Evolutionary conservation across 2,888 invertebrate genomes (phyloP), one percentile per base, ranked within the genome.

Genomic region (Folsomia candida): DNA sequence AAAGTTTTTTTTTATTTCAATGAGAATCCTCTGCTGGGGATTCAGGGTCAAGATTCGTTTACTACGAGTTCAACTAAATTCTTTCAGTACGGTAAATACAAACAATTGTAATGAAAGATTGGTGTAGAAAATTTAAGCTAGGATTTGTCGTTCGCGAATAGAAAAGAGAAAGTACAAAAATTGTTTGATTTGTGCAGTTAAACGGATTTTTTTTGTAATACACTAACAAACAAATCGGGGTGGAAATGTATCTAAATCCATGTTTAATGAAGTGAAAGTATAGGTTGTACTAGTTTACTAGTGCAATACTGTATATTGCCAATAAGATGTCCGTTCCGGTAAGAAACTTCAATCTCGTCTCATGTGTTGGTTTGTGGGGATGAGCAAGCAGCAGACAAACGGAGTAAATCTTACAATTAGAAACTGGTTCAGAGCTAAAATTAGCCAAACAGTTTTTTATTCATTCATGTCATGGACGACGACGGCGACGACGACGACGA

Each of bases 381-480:
- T n/a, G n/a, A n/a, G n/a, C n/a, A n/a, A 57, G 27, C 28, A 47
- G 47, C 54, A 51, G 51, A 24, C 51, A 37, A 37, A 64, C 51
- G 37, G 25, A 64, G 63, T 47, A 64, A 64, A 25, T 51, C 51
- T 64, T 64, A 51, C 63, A 64, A 61, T 73, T 62, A 63, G 67
- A 72, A 73, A 70, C 65, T 73, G 73, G 70, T 70, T 66, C 73
- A 70, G 62, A 51, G 47, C 73, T 73, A 73, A 70, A 70, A 68
- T 73, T 73, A 73, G 73, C 51, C 61, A 29, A 64, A 66, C 70
- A 59, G 63, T 68, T 70, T 66, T 70, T 70, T 70, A 47, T 62
- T 58, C 57, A 47, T 62, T 58, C 57, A 69, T 65, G 64, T 64
- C 63, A 64, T 64, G 63, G 63, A 54, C 64, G 62, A n/a, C 64